Conservation (phyloP, 2,113 vertebrate genomes). For the Prionailurus viverrinus region DNA sequence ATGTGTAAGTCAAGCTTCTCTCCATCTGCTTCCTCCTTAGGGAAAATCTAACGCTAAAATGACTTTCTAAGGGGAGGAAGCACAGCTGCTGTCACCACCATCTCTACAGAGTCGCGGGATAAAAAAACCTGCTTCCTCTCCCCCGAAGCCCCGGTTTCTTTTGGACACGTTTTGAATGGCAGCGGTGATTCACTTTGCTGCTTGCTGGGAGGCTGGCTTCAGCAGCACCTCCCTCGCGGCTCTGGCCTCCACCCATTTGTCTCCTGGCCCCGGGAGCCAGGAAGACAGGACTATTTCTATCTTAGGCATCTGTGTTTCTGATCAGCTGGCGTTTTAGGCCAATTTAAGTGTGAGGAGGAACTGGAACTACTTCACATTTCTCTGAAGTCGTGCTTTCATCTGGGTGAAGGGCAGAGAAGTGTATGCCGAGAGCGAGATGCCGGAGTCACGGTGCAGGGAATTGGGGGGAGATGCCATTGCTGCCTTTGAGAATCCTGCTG, state of each 20-base stretch:
- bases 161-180: neutral
- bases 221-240: neutral
- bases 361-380: neutral
- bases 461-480: rapidly evolving
- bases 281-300: conserved; percentile 62
- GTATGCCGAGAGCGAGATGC: too few relatives aligned
- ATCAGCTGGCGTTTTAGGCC: conserved; percentile 47
- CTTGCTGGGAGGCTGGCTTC: neutral
- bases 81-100: conserved; percentile 65
- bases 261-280: conserved; percentile 52
- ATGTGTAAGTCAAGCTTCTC: conserved; percentile 50
- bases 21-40: conserved; percentile 75
- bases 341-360: conserved; percentile 52
- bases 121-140: neutral
- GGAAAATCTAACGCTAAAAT: conserved; percentile 36
- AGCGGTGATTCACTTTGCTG: conserved; percentile 11
- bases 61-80: conserved; percentile 64
- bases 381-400: neutral
- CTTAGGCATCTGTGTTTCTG: conserved; percentile 62
- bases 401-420: too few relatives aligned
- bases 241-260: neutral
- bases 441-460: neutral
- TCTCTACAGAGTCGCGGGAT: neutral
- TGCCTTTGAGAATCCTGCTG: neutral
- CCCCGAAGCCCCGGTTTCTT: neutral